Evolutionary conservation across 2,888 invertebrate species (phyloP), one percentile per base, ranked within the genome.

Genomic region (Eupithecia centaureata): DNA sequence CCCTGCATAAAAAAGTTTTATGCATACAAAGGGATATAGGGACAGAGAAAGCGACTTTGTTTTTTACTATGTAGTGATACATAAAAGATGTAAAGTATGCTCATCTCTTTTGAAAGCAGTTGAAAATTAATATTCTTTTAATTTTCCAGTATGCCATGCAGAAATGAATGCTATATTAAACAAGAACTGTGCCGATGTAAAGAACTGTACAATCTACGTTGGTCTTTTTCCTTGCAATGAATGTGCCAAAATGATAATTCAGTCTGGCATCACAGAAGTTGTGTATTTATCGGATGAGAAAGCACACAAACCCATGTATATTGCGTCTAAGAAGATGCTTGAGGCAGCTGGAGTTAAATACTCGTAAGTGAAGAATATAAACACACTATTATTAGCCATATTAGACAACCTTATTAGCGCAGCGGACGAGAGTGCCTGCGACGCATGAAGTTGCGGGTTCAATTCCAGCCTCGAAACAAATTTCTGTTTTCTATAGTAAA

Each of bases 111-210:
- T n/a, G n/a, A n/a, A 42, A 59, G 15, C 33, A 12, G 1, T 5
- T 57, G 12, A 22, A 13, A 8, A 57, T 22, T 18, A 59, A 1
- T 63, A 61, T 47, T 71, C 38, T 65, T 68, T 76, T 32, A 69
- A 65, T 22, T 65, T 94, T 94, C 71, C 88, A 98, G 99, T 99
- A 0, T 99, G 99, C 74, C 99, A 99, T 90, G 99, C 99, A 2
- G 99, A 99, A 94, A 95, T 99, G 92, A 99, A 99, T 92, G 99
- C 99, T 0, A 97, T 99, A 74, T 82, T 99, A 18, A 99, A 99
- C 86, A 98, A 96, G 86, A 98, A 98, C 85, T 94, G 95, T 0
- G 94, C 95, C 0, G 95, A 96, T 89, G 94, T 98, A 0, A 95
- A 95, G 76, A 95, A 95, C 73, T 98, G 98, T 81, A 95, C 95